Percentiles rank a stretch among this genome's conserved stretches.
phyloP scores from a whole-genome alignment of 2,888 invertebrate species.

The Seira sanloemensis region DNA sequence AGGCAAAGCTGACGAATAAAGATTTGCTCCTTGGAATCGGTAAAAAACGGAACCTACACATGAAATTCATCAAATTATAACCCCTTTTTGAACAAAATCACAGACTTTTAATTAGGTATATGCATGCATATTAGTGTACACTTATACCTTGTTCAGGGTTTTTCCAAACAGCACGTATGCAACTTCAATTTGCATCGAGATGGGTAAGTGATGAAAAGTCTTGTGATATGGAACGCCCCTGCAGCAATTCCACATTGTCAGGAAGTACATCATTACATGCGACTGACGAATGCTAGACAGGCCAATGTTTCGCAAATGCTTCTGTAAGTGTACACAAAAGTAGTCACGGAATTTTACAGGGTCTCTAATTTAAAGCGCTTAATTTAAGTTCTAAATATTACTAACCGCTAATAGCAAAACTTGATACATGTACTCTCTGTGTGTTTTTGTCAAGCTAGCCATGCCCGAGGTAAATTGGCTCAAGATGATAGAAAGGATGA shows the following conservation, averaged over 20 bases:
- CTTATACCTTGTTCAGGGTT: conserved; percentile 41
- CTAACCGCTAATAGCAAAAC: conserved; percentile 68
- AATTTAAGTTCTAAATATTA: neutral
- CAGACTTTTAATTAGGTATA: neutral
- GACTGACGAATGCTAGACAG: conserved; percentile 56
- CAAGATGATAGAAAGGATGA: conserved; percentile 69
- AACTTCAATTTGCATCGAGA: conserved; percentile 66
- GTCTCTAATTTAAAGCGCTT: conserved; percentile 1
- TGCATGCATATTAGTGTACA: neutral
- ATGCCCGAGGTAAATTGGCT: conserved; percentile 69
- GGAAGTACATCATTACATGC: conserved; percentile 67
- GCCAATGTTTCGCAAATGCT: conserved; percentile 70
- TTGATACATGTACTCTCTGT: conserved; percentile 70
- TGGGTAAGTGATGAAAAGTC: conserved; percentile 56
- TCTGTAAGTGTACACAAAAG: conserved; percentile 46
- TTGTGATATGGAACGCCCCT: conserved; percentile 66
- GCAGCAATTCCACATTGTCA: conserved; percentile 64
- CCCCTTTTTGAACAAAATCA: neutral
- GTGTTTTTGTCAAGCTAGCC: conserved; percentile 56
- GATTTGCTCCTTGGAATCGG: conserved; percentile 33
- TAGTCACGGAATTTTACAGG: neutral
- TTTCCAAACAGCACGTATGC: conserved; percentile 59
- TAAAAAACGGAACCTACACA: conserved; percentile 41
- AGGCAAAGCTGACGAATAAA: conserved; percentile 65
- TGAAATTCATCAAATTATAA: neutral